phyloP scores from a whole-genome alignment of 2,797 vertebrate species.

The Semaprochilodus insignis region DNA sequence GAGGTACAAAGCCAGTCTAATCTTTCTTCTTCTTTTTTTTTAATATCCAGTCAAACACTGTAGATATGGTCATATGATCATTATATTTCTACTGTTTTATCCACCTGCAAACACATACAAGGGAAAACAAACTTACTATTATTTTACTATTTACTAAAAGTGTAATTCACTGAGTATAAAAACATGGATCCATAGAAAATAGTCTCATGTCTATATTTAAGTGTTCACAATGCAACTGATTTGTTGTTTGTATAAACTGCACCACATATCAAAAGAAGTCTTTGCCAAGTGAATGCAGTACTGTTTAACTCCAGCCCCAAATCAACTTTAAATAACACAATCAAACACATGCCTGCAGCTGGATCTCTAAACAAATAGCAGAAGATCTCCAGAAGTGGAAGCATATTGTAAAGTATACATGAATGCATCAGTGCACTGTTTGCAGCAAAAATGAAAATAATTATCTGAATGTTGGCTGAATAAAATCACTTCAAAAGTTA shows the following conservation, averaged over 20 bases:
- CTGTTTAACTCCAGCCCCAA: neutral
- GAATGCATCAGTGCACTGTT: conserved; percentile 1
- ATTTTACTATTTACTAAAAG: too few relatives aligned
- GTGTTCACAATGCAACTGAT: neutral
- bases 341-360: conserved; percentile 1
- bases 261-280: neutral
- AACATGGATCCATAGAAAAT: too few relatives aligned
- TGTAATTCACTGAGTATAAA: too few relatives aligned
- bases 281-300: neutral
- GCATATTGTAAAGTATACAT: conserved; percentile 21
- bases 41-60: too few relatives aligned
- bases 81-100: too few relatives aligned
- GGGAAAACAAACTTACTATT: too few relatives aligned
- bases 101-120: too few relatives aligned
- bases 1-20: too few relatives aligned
- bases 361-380: neutral
- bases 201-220: neutral
- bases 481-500: neutral
- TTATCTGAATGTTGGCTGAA: neutral
- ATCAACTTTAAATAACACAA: neutral
- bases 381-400: neutral
- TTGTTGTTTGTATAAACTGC: neutral
- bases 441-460: neutral
- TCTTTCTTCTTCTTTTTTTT: too few relatives aligned
- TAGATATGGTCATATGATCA: too few relatives aligned